Conservation (phyloP, 2,888 invertebrate species). For the Melanotus villosus region DNA sequence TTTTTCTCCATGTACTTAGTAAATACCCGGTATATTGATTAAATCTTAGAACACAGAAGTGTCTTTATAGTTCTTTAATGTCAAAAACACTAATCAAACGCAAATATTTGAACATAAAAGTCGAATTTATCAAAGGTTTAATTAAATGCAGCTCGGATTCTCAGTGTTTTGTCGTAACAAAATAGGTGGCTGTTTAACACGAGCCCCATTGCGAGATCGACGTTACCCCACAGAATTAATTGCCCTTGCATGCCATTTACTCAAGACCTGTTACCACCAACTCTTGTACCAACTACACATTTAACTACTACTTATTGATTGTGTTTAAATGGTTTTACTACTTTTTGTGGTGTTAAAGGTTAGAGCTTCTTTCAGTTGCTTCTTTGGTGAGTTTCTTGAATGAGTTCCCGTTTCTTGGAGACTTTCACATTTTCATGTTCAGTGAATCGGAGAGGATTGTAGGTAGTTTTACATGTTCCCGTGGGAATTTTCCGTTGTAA, state of each 20-base stretch:
- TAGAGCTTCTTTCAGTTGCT: slow-evolving; percentile 5
- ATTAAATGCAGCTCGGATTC: not conserved
- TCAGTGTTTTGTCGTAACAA: slow-evolving; percentile 34
- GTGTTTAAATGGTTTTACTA: slow-evolving; percentile 35
- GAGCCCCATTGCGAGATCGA: slow-evolving; percentile 43
- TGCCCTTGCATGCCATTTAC: slow-evolving; percentile 42
- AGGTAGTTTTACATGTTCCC: too few species aligned
- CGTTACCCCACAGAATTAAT: slow-evolving; percentile 44
- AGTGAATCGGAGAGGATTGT: too few species aligned
- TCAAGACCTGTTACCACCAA: slow-evolving; percentile 39
- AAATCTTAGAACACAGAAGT: too few species aligned
- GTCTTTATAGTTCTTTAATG: too few species aligned
- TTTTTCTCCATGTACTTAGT: too few species aligned
- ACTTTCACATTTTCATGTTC: too few species aligned
- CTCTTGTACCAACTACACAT: slow-evolving; percentile 42
- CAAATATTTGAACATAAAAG: too few species aligned
- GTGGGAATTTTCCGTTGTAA: too few species aligned
- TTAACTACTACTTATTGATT: slow-evolving; percentile 42
- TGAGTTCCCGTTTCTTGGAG: not conserved
- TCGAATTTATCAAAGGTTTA: too few species aligned
- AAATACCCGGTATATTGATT: too few species aligned
- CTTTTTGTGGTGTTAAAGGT: slow-evolving; percentile 30
- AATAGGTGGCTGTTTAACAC: slow-evolving; percentile 37
- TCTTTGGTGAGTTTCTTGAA: slow-evolving; percentile 4
- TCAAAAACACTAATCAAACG: too few species aligned